These are phyloP conservation scores for Fulica atra DNA, from an alignment of 2,113 vertebrate species.

Conservation along the genomic window DNA sequence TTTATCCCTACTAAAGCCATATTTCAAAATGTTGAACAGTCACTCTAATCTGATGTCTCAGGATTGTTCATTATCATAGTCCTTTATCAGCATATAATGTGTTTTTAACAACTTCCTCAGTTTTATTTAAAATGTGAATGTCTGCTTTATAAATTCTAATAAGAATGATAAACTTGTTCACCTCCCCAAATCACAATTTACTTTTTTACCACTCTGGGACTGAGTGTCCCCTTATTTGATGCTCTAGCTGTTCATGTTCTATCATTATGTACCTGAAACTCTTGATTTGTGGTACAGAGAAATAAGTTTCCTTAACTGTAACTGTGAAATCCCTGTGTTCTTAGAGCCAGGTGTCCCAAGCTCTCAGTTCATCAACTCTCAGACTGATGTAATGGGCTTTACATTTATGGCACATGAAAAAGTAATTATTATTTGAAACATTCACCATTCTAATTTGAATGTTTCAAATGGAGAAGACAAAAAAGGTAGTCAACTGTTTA, in stretches of 20 bases:
- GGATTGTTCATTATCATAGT: constrained; percentile 11
- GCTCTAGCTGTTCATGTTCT: background rate
- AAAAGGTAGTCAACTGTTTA: background rate
- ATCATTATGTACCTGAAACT: background rate
- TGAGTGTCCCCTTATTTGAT: background rate
- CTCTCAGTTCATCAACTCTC: background rate
- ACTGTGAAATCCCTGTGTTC: background rate
- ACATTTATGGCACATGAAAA: background rate
- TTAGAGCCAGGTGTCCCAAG: background rate
- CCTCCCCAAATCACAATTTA: background rate
- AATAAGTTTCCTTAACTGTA: background rate
- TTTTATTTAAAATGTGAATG: constrained; percentile 18
- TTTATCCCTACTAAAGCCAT: constrained; percentile 6
- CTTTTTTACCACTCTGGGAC: background rate
- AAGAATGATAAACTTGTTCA: background rate
- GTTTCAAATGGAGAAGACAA: background rate
- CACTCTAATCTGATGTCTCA: background rate
- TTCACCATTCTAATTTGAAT: background rate
- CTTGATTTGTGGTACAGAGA: background rate
- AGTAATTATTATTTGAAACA: background rate
- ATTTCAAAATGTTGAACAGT: constrained; percentile 33
- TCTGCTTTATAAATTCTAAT: background rate
- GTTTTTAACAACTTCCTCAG: constrained; percentile 10
- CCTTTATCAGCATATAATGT: background rate
- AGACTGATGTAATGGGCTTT: background rate